Evolutionary conservation across 2,888 invertebrate species (phyloP).

Genomic region (Thysanoteuthis rhombus): DNA sequence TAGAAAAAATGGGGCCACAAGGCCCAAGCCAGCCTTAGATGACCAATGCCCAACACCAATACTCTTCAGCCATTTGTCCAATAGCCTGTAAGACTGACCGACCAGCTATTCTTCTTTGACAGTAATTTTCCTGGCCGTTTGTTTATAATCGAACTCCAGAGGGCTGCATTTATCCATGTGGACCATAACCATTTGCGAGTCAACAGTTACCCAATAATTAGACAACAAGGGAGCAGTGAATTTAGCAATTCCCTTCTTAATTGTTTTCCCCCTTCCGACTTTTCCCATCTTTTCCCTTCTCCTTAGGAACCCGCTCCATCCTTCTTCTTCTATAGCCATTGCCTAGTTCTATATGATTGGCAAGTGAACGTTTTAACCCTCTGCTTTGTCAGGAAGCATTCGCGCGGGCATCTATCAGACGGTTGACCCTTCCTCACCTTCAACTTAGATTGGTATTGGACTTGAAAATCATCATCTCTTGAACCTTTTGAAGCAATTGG

Average conservation of each 20-base stretch:
- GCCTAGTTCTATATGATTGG: background rate
- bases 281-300: background rate
- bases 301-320: background rate
- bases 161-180: background rate
- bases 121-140: constrained; percentile 12
- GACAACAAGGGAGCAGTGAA: background rate
- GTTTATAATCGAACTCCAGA: background rate
- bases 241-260: background rate
- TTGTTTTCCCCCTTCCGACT: background rate
- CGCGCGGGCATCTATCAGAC: background rate
- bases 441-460: background rate
- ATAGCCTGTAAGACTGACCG: background rate
- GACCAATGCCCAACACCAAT: background rate
- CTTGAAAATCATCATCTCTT: background rate
- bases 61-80: background rate
- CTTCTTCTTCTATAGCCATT: background rate
- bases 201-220: background rate
- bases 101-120: background rate
- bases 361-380: background rate
- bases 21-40: background rate
- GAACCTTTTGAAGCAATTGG: background rate
- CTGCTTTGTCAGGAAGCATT: constrained; percentile 12
- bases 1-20: too few relatives aligned
- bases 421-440: background rate
- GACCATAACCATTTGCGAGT: background rate